A percentile compares a stretch with the other conserved stretches of the same genome.
Evolutionary conservation across 2,113 vertebrate genomes (phyloP).

Genomic region (Amia ocellicauda): DNA sequence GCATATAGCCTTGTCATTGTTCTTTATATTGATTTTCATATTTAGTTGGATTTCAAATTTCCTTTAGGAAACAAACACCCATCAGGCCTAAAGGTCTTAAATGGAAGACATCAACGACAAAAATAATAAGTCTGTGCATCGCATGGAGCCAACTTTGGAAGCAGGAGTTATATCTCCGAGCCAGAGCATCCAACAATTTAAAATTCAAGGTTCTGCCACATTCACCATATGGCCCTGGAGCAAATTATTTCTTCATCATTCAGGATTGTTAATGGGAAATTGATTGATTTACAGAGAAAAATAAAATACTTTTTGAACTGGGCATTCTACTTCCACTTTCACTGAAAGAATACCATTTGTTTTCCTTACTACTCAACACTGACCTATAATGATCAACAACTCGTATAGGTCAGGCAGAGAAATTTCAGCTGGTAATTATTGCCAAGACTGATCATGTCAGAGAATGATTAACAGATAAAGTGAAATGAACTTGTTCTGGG

Average conservation of each 20-base stretch:
- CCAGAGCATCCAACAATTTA: conserved; percentile 13
- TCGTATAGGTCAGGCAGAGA: too few species aligned
- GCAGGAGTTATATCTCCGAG: conserved; percentile 3
- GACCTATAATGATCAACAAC: too few species aligned
- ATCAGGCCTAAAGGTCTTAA: not conserved
- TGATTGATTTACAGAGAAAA: conserved; percentile 24
- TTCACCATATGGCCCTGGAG: conserved; percentile 25
- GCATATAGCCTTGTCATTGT: conserved; percentile 12
- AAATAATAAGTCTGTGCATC: not conserved
- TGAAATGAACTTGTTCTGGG: too few species aligned
- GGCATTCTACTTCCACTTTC: too few species aligned
- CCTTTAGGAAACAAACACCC: conserved; percentile 4
- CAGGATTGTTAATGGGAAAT: conserved; percentile 20
- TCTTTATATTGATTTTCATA: conserved; percentile 10
- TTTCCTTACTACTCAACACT: too few species aligned
- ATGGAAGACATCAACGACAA: not conserved
- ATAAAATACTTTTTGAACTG: too few species aligned
- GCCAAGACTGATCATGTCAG: too few species aligned
- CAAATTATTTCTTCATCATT: conserved; percentile 18
- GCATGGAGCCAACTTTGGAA: not conserved
- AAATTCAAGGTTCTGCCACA: conserved; percentile 12
- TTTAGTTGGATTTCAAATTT: conserved; percentile 4
- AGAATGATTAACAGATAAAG: too few species aligned
- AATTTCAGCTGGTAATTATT: too few species aligned
- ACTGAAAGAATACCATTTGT: too few species aligned